Conservation (phyloP, 2,113 vertebrate species). For the rat (Rattus norvegicus) region GRCr8 NC_086023.1:157290001-157290500, state of each 20-base stretch:
- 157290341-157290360: not conserved
- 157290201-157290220: accelerated
- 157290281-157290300: no score
- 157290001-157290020: slow-evolving; percentile 80
- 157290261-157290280: not conserved
- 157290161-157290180: not conserved
- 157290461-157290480: not conserved
- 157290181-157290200: not conserved
- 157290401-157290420: not conserved
- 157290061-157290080: slow-evolving; percentile 84
- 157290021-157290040: slow-evolving; percentile 69
- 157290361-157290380: no score
- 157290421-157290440: accelerated
- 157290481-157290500: not conserved
- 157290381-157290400: accelerated
- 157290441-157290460: not conserved
- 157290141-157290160: not conserved
- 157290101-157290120: not conserved
- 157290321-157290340: not conserved
- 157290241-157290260: not conserved
- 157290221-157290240: not conserved
- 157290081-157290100: not conserved
- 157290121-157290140: not conserved
- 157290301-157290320: not conserved
- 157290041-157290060: slow-evolving; percentile 81